Evolutionary conservation across 2,888 invertebrate species (phyloP), one percentile per base, ranked within the genome.

Genomic region (Melieria crassipennis): DNA sequence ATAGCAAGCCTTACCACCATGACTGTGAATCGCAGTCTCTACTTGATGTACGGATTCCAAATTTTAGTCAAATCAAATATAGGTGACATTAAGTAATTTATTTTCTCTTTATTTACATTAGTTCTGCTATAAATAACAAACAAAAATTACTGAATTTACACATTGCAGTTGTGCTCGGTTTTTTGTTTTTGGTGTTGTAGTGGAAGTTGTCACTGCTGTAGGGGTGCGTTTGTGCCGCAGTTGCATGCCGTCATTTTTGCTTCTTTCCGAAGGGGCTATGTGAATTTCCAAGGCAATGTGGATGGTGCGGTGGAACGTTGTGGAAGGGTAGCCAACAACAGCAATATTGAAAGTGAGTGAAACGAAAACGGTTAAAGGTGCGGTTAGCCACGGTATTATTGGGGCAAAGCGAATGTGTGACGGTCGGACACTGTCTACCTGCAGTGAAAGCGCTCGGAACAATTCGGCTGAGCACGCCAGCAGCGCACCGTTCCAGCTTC

Each of bases 301-400:
- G 11, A 10, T 50, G 3, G 50, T 50, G 13, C 13, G 7, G 7
- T 9, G 6, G 5, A 52, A 7, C 13, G 52, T 52, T 52, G 52
- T 52, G 11, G 52, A n/a, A 30, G 30, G 30, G 30, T 30, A 30
- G 30, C 30, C 30, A 30, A 55, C 50, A 63, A 64, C 16, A 46
- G 16, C 13, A 52, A 52, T 3, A 1, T 11, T 7, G 10, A 9
- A 3, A 9, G 47, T 47, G 9, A 46, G 47, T 47, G n/a, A 10
- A 6, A 48, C 30, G 9, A 48, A 67, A 68, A 69, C 63, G 66
- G 68, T 73, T 69, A 71, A 73, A 73, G 63, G 71, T 71, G 73
- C 69, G 73, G 71, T 71, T 66, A 66, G 69, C 73, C 69, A 61
- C 71, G 60, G 46, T 42, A 10, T 52, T 13, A 52, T 52, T 52